Percentiles rank a stretch among this genome's conserved stretches.
Evolutionary conservation across 2,888 invertebrate genomes (phyloP).

Genomic region (Toxonevra muliebris): DNA sequence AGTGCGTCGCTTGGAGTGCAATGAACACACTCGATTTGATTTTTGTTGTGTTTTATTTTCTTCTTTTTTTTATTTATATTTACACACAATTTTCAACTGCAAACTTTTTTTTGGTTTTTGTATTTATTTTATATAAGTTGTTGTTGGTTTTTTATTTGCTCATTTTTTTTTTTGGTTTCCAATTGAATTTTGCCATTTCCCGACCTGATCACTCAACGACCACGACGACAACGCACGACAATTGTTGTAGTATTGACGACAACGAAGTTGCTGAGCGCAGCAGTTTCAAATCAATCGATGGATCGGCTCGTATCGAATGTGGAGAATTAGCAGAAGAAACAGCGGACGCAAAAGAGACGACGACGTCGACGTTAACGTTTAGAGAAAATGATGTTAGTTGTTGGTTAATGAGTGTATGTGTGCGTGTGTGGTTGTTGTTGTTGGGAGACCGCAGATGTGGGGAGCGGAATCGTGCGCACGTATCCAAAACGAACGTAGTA

Average conservation of each 20-base stretch:
- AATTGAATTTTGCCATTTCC: neutral
- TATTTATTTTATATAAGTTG: conserved; percentile 13
- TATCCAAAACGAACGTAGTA: neutral
- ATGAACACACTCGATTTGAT: conserved; percentile 7
- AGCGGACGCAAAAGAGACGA: neutral
- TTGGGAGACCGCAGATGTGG: neutral
- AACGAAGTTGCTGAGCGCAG: too few species aligned
- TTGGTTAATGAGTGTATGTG: neutral
- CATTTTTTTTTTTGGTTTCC: conserved; percentile 3
- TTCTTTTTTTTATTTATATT: conserved; percentile 21
- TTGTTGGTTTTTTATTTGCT: conserved; percentile 12
- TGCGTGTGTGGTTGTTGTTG: neutral
- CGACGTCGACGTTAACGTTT: neutral
- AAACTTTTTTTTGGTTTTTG: conserved; percentile 15
- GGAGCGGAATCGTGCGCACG: neutral
- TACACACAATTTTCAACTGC: conserved; percentile 21
- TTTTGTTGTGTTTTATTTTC: neutral
- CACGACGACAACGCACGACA: neutral
- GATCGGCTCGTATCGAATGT: too few species aligned
- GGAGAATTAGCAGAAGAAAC: neutral
- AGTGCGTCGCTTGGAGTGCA: too few species aligned
- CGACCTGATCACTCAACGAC: neutral
- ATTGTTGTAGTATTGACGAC: too few species aligned
- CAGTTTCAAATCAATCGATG: too few species aligned
- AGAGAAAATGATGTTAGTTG: neutral